Percentiles rank a stretch among this genome's conserved stretches.
These are phyloP conservation scores for Leptinotarsa tumamoca DNA, from an alignment of 2,888 invertebrate species.

Conservation along the genomic window DNA sequence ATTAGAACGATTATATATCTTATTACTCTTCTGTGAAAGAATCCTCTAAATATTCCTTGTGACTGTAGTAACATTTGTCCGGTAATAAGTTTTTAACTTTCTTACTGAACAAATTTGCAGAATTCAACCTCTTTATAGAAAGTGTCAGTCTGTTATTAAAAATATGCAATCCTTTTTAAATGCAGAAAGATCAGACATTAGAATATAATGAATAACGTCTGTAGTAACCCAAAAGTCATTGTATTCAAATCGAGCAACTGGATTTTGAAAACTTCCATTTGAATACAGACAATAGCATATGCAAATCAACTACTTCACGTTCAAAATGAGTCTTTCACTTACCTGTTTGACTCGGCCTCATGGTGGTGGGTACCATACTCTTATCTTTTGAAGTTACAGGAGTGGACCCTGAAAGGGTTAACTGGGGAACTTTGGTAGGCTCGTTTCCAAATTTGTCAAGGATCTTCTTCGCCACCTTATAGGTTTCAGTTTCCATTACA, in stretches of 20 bases:
- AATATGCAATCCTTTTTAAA: too few species aligned
- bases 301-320: conserved; percentile 1
- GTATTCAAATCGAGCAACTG: not conserved
- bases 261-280: conserved; percentile 7
- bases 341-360: conserved; percentile 33
- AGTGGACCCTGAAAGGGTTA: conserved; percentile 36
- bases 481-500: conserved; percentile 98
- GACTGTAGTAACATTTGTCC: too few species aligned
- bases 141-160: too few species aligned
- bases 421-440: conserved; percentile 39
- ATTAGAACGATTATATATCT: too few species aligned
- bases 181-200: not conserved
- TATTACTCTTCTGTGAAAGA: too few species aligned
- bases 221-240: not conserved
- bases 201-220: not conserved
- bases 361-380: conserved; percentile 31
- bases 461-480: conserved; percentile 92
- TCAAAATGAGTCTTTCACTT: not conserved
- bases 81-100: too few species aligned
- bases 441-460: conserved; percentile 86
- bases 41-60: too few species aligned
- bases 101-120: too few species aligned
- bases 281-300: conserved; percentile 27
- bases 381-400: conserved; percentile 21
- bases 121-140: too few species aligned